Evolutionary conservation across 2,888 invertebrate genomes (phyloP).

Genomic region (Limnephilus lunatus): DNA sequence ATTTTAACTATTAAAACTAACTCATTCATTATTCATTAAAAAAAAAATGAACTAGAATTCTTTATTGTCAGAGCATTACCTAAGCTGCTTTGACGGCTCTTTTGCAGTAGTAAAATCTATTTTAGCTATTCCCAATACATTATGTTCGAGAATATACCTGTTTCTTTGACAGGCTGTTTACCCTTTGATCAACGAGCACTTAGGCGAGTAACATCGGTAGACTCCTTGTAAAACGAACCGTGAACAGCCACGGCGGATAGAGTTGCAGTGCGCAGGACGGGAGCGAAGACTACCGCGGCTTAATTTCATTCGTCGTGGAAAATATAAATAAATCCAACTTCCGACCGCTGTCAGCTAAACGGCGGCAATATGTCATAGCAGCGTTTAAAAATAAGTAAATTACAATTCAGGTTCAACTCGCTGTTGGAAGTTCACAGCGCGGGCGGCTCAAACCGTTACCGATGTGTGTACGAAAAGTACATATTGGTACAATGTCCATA

Average conservation of each 20-base stretch:
- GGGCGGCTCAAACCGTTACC: not conserved
- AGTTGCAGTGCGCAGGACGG: conserved; percentile 6
- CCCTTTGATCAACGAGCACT: not conserved
- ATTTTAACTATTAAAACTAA: too few species aligned
- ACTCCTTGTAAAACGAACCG: conserved; percentile 17
- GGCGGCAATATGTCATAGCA: conserved; percentile 53
- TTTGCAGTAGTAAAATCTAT: not conserved
- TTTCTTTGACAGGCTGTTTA: not conserved
- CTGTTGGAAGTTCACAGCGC: not conserved
- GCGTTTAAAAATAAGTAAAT: conserved; percentile 57
- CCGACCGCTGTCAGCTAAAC: conserved; percentile 54
- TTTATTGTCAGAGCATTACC: conserved; percentile 5
- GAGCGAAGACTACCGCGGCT: not conserved
- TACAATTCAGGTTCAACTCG: conserved; percentile 29
- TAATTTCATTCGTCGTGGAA: conserved; percentile 43
- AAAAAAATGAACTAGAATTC: too few species aligned
- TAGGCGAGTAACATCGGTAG: not conserved
- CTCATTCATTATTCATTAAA: too few species aligned
- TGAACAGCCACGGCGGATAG: not conserved
- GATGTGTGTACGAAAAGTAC: not conserved
- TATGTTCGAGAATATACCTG: not conserved
- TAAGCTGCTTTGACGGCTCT: not conserved
- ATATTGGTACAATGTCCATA: not conserved
- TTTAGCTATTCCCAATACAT: not conserved
- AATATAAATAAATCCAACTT: conserved; percentile 49